phyloP scores from a whole-genome alignment of 2,113 vertebrate genomes.

The Catharus bicknelli region DNA sequence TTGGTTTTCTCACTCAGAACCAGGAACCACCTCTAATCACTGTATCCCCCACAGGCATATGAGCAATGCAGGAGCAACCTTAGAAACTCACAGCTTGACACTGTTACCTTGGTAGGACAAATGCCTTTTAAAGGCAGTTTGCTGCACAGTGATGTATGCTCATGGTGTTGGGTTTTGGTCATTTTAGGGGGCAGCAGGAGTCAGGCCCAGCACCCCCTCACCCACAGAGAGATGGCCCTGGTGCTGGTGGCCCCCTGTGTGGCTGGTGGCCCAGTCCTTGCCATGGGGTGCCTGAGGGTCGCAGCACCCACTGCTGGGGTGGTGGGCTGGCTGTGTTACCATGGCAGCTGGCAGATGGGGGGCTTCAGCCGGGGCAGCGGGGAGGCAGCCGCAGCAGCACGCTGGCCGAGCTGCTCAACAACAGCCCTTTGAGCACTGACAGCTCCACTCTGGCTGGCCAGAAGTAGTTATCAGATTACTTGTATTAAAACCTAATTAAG shows the following conservation, averaged over 20 bases:
- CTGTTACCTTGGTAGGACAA: neutral
- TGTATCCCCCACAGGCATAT: neutral
- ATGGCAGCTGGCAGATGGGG: slow-evolving; percentile 89
- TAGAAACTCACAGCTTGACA: neutral
- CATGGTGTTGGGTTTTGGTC: accelerated
- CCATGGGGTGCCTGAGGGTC: slow-evolving; percentile 7
- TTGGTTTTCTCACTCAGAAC: neutral
- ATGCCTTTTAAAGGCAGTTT: neutral
- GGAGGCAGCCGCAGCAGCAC: slow-evolving; percentile 57
- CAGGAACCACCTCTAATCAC: neutral
- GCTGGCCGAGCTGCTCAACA: slow-evolving; percentile 61
- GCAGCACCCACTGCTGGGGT: slow-evolving; percentile 24
- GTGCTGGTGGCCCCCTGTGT: neutral
- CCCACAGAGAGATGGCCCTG: accelerated
- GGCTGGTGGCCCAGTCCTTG: neutral
- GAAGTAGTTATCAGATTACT: slow-evolving; percentile 83
- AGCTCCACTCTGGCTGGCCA: slow-evolving; percentile 71
- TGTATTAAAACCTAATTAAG: slow-evolving; percentile 95
- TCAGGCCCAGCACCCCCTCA: accelerated
- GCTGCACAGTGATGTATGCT: accelerated
- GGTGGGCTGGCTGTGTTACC: slow-evolving; percentile 71
- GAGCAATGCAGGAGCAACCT: accelerated
- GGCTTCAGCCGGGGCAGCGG: slow-evolving; percentile 84
- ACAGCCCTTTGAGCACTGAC: slow-evolving; percentile 71
- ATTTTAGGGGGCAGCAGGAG: neutral